A percentile compares a stretch with the other conserved stretches of the same genome.
Evolutionary conservation across 1,140 invertebrate genomes (phyloP).

Genomic region (Bombus sylvicola): DNA sequence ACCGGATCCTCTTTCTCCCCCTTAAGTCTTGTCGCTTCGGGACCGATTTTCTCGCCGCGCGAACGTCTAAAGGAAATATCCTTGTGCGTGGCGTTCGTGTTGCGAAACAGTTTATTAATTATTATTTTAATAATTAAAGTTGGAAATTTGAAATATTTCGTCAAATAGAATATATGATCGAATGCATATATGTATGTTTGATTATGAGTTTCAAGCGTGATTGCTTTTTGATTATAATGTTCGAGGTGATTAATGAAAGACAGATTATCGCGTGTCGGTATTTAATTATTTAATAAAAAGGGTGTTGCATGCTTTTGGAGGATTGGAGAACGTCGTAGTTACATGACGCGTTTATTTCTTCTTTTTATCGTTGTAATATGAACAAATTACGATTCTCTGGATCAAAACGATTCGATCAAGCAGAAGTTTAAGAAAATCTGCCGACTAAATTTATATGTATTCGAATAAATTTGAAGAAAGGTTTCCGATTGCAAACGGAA

Average conservation of each 20-base stretch:
- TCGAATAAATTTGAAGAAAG: no score
- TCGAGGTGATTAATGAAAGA: not conserved
- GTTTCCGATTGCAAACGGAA: no score
- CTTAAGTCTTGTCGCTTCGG: conserved; percentile 9
- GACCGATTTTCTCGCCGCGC: conserved; percentile 42
- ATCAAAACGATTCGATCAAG: no score
- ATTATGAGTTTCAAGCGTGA: not conserved
- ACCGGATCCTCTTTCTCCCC: not conserved
- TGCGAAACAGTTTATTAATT: not conserved
- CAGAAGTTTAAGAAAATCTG: no score
- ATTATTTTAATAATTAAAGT: not conserved
- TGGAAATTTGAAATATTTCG: not conserved
- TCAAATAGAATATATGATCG: no score
- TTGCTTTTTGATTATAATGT: not conserved
- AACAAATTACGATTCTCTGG: no score
- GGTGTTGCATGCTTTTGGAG: not conserved
- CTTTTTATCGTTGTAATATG: no score
- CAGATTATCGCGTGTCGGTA: not conserved
- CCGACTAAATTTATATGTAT: no score
- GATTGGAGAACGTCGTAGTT: not conserved
- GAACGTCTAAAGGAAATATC: not conserved
- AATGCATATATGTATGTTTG: not conserved
- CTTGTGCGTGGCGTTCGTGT: not conserved
- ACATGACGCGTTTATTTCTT: not conserved
- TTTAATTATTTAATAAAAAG: not conserved